Percentiles rank a stretch among this genome's conserved stretches.
Conservation (phyloP, 1,140 invertebrate genomes). For the Dreissena polymorpha region DNA sequence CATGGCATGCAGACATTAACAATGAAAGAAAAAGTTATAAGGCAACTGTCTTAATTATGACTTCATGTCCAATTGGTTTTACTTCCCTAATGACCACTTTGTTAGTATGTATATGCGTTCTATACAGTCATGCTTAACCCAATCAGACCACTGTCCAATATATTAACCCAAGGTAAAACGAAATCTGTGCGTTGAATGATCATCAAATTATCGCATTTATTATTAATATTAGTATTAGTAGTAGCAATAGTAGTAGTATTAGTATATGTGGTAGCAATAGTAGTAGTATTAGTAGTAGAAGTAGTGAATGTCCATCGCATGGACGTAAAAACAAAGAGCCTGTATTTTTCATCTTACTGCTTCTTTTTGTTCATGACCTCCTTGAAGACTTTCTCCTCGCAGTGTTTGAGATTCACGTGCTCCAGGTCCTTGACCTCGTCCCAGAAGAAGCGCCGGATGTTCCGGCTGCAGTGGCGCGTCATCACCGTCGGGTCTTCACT, state of each 20-base stretch:
- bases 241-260: no score
- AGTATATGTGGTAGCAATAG: no score
- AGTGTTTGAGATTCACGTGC: neutral
- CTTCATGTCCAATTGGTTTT: neutral
- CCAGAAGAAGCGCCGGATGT: slow-evolving; percentile 45
- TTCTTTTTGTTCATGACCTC: slow-evolving; percentile 19
- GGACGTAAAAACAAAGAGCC: neutral
- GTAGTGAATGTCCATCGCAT: neutral
- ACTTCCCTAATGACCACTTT: no score
- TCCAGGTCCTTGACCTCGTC: slow-evolving; percentile 27
- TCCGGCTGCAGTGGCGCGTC: slow-evolving; percentile 30
- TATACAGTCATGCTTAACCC: neutral
- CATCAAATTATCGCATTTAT: neutral
- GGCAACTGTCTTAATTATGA: neutral
- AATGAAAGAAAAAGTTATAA: neutral
- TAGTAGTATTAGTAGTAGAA: no score
- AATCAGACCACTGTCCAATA: no score
- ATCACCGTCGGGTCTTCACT: slow-evolving; percentile 39
- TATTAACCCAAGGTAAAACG: no score
- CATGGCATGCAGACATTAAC: neutral
- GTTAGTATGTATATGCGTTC: neutral
- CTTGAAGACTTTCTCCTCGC: slow-evolving; percentile 32
- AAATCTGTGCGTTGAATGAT: neutral
- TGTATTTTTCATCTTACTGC: neutral
- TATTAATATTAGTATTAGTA: neutral